phyloP scores from a whole-genome alignment of 2,113 vertebrate species.

The Calypte anna region DNA sequence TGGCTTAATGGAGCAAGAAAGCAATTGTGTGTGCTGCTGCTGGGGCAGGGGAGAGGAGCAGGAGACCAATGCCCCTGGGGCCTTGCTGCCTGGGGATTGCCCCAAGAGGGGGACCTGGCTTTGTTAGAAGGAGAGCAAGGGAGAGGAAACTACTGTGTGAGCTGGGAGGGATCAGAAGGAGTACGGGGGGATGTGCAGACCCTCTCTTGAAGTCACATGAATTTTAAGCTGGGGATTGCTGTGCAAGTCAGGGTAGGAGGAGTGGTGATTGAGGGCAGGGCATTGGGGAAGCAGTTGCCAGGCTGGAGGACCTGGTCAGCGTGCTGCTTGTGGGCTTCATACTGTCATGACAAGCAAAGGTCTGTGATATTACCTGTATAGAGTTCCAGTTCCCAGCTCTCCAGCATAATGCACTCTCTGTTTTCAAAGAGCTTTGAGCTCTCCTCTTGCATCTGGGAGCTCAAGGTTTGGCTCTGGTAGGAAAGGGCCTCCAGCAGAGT shows the following conservation, averaged over 20 bases:
- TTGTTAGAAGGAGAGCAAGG: neutral
- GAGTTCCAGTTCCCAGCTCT: conserved; percentile 12
- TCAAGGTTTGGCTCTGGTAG: conserved; percentile 38
- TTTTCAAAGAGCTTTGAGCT: conserved; percentile 41
- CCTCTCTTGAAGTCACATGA: neutral
- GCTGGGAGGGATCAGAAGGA: neutral
- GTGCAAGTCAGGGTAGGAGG: neutral
- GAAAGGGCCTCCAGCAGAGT: conserved; percentile 51
- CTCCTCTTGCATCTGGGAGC: neutral
- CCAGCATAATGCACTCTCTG: neutral
- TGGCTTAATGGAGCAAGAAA: conserved; percentile 45
- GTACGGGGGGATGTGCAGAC: fast-evolving
- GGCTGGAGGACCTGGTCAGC: neutral
- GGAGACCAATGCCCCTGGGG: neutral
- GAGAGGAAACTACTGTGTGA: neutral
- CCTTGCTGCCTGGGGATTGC: neutral
- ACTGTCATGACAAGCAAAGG: neutral
- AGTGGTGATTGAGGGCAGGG: neutral
- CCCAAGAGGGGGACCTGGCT: neutral
- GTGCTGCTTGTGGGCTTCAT: neutral
- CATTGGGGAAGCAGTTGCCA: neutral
- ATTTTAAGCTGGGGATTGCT: neutral
- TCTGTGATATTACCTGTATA: neutral
- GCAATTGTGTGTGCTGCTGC: neutral
- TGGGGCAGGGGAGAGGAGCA: neutral